Percentiles rank a stretch among this genome's conserved stretches.
Conservation (phyloP, 1,140 invertebrate genomes). For the Drosophila mojavensis region DNA sequence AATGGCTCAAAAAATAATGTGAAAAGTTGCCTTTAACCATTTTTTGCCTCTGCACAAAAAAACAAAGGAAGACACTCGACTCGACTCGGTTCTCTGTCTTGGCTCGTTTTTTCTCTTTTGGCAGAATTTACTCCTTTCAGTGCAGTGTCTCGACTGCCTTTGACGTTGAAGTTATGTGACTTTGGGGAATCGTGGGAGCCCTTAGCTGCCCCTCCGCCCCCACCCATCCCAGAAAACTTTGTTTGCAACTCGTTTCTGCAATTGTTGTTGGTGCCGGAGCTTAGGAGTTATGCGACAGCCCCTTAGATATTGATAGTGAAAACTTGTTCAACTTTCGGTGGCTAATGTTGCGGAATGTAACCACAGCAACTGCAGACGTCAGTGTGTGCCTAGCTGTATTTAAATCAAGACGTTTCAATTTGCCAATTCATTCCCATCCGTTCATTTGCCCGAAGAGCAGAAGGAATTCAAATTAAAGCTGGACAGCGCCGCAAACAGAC, state of each 20-base stretch:
- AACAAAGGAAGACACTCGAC: slow-evolving; percentile 25
- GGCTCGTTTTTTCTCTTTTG: slow-evolving; percentile 42
- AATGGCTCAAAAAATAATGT: slow-evolving; percentile 82
- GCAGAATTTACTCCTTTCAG: slow-evolving; percentile 62
- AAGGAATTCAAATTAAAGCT: neutral
- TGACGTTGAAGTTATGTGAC: slow-evolving; percentile 74
- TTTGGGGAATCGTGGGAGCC: slow-evolving; percentile 71
- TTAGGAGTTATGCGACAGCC: slow-evolving; percentile 45
- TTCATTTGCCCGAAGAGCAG: neutral
- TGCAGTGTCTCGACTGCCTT: slow-evolving; percentile 11
- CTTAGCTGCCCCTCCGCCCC: slow-evolving; percentile 19
- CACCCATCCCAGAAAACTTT: slow-evolving; percentile 40
- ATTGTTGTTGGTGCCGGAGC: slow-evolving; percentile 13
- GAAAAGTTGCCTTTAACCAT: slow-evolving; percentile 79
- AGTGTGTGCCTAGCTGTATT: slow-evolving; percentile 9
- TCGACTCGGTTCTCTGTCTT: slow-evolving; percentile 20
- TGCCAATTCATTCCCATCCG: neutral
- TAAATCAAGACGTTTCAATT: slow-evolving; percentile 22
- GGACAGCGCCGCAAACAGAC: neutral
- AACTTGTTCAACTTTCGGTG: slow-evolving; percentile 66
- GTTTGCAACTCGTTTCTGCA: slow-evolving; percentile 36
- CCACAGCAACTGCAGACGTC: slow-evolving; percentile 1
- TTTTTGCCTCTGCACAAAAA: slow-evolving; percentile 57
- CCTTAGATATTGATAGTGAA: slow-evolving; percentile 76
- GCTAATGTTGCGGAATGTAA: slow-evolving; percentile 70